phyloP scores from a whole-genome alignment of 2,797 vertebrate genomes.

The Sparus aurata region DNA sequence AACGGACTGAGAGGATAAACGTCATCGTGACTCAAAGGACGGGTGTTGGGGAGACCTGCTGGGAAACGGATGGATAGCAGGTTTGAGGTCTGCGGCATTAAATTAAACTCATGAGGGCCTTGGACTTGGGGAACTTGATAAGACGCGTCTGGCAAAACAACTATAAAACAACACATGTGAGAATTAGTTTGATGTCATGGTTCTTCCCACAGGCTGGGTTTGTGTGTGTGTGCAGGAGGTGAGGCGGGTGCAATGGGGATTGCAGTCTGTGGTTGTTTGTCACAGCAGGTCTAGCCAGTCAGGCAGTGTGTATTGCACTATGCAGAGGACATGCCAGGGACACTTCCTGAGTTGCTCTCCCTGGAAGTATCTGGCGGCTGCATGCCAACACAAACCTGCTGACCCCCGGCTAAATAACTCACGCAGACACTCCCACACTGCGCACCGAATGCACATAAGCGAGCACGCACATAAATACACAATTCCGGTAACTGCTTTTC shows the following conservation, averaged over 20 bases:
- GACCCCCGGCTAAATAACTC: conserved; percentile 66
- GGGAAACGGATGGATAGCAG: conserved; percentile 34
- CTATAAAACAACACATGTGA: conserved; percentile 37
- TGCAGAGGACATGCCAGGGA: conserved; percentile 73
- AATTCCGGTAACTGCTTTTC: not conserved
- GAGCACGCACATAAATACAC: not conserved
- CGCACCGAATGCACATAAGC: conserved; percentile 23
- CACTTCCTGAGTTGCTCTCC: conserved; percentile 79
- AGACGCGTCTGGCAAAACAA: conserved; percentile 39
- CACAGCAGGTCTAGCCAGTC: conserved; percentile 66
- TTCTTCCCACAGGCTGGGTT: conserved; percentile 26
- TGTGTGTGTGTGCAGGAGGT: conserved; percentile 17
- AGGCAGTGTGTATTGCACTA: conserved; percentile 48
- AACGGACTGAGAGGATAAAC: conserved; percentile 35
- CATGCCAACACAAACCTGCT: conserved; percentile 77
- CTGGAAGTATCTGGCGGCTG: conserved; percentile 72
- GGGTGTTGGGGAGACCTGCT: conserved; percentile 23
- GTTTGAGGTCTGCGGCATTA: conserved; percentile 12
- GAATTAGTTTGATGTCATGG: conserved; percentile 27
- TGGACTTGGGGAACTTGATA: conserved; percentile 12
- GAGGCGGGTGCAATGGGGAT: conserved; percentile 38
- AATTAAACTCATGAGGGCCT: conserved; percentile 36
- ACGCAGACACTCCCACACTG: conserved; percentile 34
- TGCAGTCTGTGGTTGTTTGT: conserved; percentile 65
- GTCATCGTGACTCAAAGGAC: conserved; percentile 19